Evolutionary conservation across 2,888 invertebrate genomes (phyloP).

Genomic region (Athalia circularis): DNA sequence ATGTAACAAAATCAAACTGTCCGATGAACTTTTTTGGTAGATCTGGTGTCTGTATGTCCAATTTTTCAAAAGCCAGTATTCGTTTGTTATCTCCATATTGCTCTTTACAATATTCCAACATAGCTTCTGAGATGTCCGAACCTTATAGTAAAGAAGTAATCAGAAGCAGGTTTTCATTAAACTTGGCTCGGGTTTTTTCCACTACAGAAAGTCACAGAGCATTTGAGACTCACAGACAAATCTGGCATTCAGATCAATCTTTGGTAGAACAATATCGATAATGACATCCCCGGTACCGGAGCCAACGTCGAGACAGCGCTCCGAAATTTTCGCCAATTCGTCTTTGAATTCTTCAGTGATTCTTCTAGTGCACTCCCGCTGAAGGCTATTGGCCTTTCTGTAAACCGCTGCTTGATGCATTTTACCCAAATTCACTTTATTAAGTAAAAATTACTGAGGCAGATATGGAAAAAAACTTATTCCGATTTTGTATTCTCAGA

Average conservation of each 20-base stretch:
- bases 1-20: constrained; percentile 82
- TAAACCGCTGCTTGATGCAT: constrained; percentile 74
- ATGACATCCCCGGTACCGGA: constrained; percentile 85
- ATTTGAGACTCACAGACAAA: constrained; percentile 65
- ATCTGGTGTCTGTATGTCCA: constrained; percentile 78
- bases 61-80: constrained; percentile 68
- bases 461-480: too few species aligned
- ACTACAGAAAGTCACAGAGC: too few species aligned
- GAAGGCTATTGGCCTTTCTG: constrained; percentile 80
- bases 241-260: constrained; percentile 77
- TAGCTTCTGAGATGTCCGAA: constrained; percentile 82
- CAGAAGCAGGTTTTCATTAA: too few species aligned
- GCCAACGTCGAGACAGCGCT: constrained; percentile 80
- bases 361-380: constrained; percentile 80
- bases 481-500: too few species aligned
- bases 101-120: constrained; percentile 82
- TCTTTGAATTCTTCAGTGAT: constrained; percentile 79
- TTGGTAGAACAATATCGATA: constrained; percentile 79
- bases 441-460: too few species aligned
- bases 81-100: constrained; percentile 76
- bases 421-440: too few species aligned
- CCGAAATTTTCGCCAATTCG: constrained; percentile 67
- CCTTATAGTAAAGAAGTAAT: constrained; percentile 70
- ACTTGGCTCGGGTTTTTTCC: too few species aligned
- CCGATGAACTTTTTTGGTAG: constrained; percentile 75